A percentile compares a stretch with the other conserved stretches of the same genome.
Evolutionary conservation across 2,113 vertebrate species (phyloP).

Genomic region (Macrotus californicus): DNA sequence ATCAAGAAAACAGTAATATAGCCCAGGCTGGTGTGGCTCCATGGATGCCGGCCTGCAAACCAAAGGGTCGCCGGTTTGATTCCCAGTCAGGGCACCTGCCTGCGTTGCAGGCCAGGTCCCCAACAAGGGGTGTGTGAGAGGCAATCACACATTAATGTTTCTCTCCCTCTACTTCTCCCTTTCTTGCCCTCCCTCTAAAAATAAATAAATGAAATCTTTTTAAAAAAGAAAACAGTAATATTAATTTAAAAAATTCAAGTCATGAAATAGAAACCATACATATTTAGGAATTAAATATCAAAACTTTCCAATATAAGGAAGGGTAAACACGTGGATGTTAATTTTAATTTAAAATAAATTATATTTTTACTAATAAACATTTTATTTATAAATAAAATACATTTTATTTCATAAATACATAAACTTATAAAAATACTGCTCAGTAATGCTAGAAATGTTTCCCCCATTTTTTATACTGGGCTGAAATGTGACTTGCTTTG

Average conservation of each 20-base stretch:
- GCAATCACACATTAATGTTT: too few species aligned
- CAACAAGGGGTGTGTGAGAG: too few species aligned
- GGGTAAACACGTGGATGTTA: background rate
- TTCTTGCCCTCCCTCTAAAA: too few species aligned
- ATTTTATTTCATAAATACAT: background rate
- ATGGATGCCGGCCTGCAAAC: too few species aligned
- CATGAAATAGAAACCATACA: background rate
- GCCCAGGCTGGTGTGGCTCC: too few species aligned
- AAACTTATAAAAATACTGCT: background rate
- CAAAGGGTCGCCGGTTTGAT: too few species aligned
- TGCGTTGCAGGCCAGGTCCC: too few species aligned
- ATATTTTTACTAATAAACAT: background rate
- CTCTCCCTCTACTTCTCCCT: too few species aligned
- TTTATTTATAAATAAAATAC: background rate
- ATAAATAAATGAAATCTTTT: too few species aligned
- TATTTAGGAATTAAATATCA: background rate
- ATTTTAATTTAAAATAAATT: background rate
- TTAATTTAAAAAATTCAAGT: background rate
- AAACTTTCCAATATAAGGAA: background rate
- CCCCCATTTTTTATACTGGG: background rate
- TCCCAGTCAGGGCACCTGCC: too few species aligned
- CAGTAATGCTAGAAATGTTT: background rate
- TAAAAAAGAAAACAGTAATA: background rate
- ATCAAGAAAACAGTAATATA: background rate
- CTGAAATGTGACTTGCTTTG: background rate